Percentiles rank a stretch among this genome's conserved stretches.
Evolutionary conservation across 92 coral and sea anemone genomes (phyloP).

Genomic region (Epizoanthus illoricatus): DNA sequence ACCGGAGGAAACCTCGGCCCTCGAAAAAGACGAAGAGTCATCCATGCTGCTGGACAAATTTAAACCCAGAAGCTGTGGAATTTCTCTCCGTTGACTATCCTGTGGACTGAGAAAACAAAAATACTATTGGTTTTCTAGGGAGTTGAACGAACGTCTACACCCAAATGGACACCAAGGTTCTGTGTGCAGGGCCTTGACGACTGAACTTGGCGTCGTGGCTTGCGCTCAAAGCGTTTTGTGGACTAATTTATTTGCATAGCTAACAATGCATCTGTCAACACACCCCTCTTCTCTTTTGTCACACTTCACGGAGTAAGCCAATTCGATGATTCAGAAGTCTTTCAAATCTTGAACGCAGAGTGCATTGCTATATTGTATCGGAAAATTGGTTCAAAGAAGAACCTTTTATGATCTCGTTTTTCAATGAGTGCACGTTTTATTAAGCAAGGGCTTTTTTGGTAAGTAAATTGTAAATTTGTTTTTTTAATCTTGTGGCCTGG

Average conservation of each 20-base stretch:
- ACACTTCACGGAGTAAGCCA: conserved; percentile 37
- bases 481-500: neutral
- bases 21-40: conserved; percentile 21
- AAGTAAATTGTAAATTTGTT: neutral
- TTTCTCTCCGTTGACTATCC: conserved; percentile 15
- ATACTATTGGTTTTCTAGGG: neutral
- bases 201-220: conserved; percentile 29
- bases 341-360: conserved; percentile 1
- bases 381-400: neutral
- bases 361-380: neutral
- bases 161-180: neutral
- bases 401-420: conserved; percentile 1
- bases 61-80: conserved; percentile 6
- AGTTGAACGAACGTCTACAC: neutral
- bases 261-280: conserved; percentile 33
- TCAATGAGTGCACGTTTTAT: neutral
- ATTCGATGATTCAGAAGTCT: conserved; percentile 35
- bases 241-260: conserved; percentile 27
- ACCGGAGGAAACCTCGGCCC: conserved; percentile 10
- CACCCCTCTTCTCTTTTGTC: conserved; percentile 32
- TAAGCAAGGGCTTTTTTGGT: conserved; percentile 15
- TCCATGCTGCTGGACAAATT: conserved; percentile 27
- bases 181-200: conserved; percentile 28
- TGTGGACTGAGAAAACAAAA: conserved; percentile 12
- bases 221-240: conserved; percentile 28